Percentiles rank a stretch among this genome's conserved stretches.
Evolutionary conservation across 2,888 invertebrate species (phyloP).

Genomic region (Microctonus hyperodae): DNA sequence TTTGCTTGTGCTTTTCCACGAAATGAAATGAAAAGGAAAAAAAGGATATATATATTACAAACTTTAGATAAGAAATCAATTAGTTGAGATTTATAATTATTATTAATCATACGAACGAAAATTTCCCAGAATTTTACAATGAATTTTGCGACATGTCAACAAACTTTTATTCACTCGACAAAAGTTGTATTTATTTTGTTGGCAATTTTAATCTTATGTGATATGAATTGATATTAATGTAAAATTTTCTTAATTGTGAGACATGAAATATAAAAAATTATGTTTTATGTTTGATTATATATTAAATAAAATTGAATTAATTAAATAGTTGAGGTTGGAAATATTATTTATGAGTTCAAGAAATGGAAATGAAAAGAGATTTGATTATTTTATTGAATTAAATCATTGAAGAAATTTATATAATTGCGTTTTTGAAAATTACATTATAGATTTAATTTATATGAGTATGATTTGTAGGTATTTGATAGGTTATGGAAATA

Average conservation of each 20-base stretch:
- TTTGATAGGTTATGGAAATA: background rate
- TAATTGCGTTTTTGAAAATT: too few species aligned
- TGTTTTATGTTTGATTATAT: too few species aligned
- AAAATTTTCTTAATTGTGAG: too few species aligned
- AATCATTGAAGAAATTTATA: too few species aligned
- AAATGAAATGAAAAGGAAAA: background rate
- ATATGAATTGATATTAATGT: too few species aligned
- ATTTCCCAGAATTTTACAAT: background rate
- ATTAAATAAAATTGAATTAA: too few species aligned
- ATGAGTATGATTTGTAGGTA: background rate
- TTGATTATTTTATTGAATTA: too few species aligned
- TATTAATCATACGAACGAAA: background rate
- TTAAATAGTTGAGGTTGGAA: too few species aligned
- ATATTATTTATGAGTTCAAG: too few species aligned
- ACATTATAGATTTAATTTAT: too few species aligned
- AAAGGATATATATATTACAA: background rate
- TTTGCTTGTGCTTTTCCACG: conserved; percentile 10
- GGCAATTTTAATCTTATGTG: background rate
- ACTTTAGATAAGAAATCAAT: background rate
- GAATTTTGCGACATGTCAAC: background rate
- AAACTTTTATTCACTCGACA: background rate
- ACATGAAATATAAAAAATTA: too few species aligned
- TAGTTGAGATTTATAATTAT: background rate
- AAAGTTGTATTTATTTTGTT: background rate
- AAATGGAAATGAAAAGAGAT: too few species aligned